phyloP scores from a whole-genome alignment of 2,888 invertebrate genomes.

The Nemapogon koenigi region DNA sequence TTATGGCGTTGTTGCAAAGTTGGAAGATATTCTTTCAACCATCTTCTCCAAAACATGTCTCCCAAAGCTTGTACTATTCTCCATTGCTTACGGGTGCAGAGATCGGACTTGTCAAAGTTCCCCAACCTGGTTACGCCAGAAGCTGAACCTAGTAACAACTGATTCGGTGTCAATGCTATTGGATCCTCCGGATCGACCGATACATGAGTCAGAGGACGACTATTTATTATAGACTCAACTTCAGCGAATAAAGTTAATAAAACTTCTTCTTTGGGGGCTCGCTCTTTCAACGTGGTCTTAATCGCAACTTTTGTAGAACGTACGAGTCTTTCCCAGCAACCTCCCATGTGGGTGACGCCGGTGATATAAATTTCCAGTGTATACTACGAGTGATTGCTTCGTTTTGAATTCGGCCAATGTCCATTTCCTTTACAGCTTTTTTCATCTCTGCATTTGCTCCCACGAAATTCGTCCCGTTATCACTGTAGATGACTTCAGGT shows the following conservation, averaged over 20 bases:
- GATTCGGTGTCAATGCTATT: conserved; percentile 22
- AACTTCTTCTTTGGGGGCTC: conserved; percentile 15
- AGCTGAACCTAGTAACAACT: conserved; percentile 19
- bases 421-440: conserved; percentile 3
- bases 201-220: conserved; percentile 21
- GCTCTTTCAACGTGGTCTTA: too few relatives aligned
- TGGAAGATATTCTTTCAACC: conserved; percentile 4
- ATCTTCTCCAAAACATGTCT: conserved; percentile 12
- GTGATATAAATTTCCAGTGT: conserved; percentile 17
- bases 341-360: conserved; percentile 15
- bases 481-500: conserved; percentile 11
- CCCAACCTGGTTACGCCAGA: conserved; percentile 11
- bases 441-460: conserved; percentile 9
- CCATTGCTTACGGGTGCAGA: conserved; percentile 14
- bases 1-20: conserved; percentile 8
- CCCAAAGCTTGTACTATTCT: conserved; percentile 12
- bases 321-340: too few relatives aligned
- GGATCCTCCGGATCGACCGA: conserved; percentile 17
- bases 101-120: conserved; percentile 9
- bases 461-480: conserved; percentile 12
- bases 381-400: conserved; percentile 8
- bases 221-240: too few relatives aligned
- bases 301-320: too few relatives aligned
- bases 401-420: neutral
- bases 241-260: conserved; percentile 4